Evolutionary conservation across 2,888 invertebrate species (phyloP), one percentile per base, ranked within the genome.

Genomic region (Chloroclystis v-ata): DNA sequence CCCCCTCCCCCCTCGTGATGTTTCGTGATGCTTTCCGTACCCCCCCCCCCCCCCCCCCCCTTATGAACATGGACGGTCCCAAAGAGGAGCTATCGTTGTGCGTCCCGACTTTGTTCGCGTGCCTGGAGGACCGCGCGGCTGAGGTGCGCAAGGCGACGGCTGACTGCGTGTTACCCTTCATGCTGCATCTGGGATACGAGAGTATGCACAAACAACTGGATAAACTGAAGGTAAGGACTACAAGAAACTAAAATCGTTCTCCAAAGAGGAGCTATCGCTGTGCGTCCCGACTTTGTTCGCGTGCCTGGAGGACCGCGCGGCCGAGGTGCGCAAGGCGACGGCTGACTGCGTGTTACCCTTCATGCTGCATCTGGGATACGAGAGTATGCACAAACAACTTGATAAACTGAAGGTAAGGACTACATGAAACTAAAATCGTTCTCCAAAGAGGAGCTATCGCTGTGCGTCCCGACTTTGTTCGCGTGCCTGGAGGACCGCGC

Each of bases 301-400:
- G 28, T 95, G 96, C 66, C 79, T 98, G 48, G 97, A 97, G 72
- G 98, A 98, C 82, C 91, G 98, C 44, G 96, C 94, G 69, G 94
- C 92, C 0, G 97, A 97, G 59, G 97, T 98, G 3, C 90, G 98
- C 8, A 97, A 96, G 72, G 95, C 94, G 65, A 94, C 97, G 1
- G 93, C 93, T 43, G 97, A 97, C 70, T 95, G 96, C 30, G 92
- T 97, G 28, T 82, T 97, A 32, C 97, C 97, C 2, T 92, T 97
- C 63, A 98, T 98, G 97, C 92, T 97, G 55, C 97, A 97, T 72
- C 86, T 96, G 5, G 95, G 97, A 1, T 97, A 93, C 65, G 95
- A 95, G 40, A 64, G 89, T 7, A 94, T 96, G 93, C 84, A 89
- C 45, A 92, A 93, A 57, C 93, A 92, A 51, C 89, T 93, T 0